Percentiles rank a stretch among this genome's conserved stretches.
Evolutionary conservation across 2,888 invertebrate species (phyloP).

Genomic region (Aleiodes leptofemur): DNA sequence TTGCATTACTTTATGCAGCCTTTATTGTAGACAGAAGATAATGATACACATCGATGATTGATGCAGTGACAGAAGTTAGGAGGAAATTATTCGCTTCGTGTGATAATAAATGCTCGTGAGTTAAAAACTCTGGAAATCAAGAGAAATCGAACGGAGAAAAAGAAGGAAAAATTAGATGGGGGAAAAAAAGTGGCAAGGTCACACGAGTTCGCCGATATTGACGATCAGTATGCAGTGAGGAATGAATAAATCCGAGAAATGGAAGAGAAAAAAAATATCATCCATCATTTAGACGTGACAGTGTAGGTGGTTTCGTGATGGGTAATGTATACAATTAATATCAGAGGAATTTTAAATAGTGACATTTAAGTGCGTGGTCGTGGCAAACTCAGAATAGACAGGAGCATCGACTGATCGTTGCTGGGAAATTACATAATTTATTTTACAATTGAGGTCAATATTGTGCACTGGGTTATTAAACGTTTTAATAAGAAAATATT

Average conservation of each 20-base stretch:
- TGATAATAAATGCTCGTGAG: not conserved
- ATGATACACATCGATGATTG: no score
- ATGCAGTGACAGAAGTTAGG: no score
- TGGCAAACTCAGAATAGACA: conserved; percentile 42
- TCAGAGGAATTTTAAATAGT: conserved; percentile 25
- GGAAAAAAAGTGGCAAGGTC: not conserved
- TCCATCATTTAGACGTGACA: not conserved
- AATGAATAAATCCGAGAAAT: not conserved
- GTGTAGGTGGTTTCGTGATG: conserved; percentile 28
- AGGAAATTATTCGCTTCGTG: not conserved
- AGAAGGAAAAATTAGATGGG: no score
- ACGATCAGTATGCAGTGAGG: not conserved
- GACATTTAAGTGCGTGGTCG: conserved; percentile 34
- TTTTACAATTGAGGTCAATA: conserved; percentile 62
- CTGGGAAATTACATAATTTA: conserved; percentile 60
- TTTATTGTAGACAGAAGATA: no score
- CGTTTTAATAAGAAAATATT: not conserved
- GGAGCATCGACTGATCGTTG: conserved; percentile 39
- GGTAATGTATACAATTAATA: not conserved
- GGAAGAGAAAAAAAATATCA: not conserved
- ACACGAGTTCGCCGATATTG: conserved; percentile 17
- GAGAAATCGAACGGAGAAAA: not conserved
- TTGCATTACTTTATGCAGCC: no score
- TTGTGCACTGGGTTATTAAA: conserved; percentile 50
- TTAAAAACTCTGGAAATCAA: not conserved